Percentiles rank a stretch among this genome's conserved stretches.
phyloP scores from a whole-genome alignment of 2,113 vertebrate species.

The Elachura formosa region DNA sequence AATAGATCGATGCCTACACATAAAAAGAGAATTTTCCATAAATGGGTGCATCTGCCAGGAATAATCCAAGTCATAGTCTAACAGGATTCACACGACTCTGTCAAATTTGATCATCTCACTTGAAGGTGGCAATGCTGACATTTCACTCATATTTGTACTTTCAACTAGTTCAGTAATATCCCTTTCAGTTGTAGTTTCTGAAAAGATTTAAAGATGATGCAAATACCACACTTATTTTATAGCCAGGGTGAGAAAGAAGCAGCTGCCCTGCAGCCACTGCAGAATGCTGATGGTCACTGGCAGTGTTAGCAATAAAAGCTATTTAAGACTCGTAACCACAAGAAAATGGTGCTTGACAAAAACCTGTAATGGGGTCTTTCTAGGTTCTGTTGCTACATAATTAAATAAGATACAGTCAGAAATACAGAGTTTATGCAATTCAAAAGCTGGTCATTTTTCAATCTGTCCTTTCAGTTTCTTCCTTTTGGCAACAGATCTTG shows the following conservation, averaged over 20 bases:
- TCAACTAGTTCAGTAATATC: not conserved
- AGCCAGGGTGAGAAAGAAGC: not conserved
- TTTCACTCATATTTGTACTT: not conserved
- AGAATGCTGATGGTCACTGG: not conserved
- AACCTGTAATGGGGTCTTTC: not conserved
- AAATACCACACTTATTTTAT: not conserved
- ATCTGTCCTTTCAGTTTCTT: not conserved
- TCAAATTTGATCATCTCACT: not conserved
- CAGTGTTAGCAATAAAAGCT: not conserved
- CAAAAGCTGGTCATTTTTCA: not conserved
- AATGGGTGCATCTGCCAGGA: not conserved
- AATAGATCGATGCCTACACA: not conserved
- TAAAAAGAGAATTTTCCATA: not conserved
- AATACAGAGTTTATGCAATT: not conserved
- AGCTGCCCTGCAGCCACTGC: not conserved
- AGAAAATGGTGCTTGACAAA: not conserved
- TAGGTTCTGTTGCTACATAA: not conserved
- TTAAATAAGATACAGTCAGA: not conserved
- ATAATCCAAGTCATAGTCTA: not conserved
- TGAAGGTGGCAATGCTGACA: not conserved
- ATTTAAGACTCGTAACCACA: not conserved
- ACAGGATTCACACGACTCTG: not conserved
- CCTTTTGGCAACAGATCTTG: not conserved
- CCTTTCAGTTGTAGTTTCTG: not conserved
- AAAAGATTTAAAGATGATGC: not conserved